Base-by-base conservation (phyloP, 2,113 vertebrate species). In the Anoplopoma fimbria region DNA sequence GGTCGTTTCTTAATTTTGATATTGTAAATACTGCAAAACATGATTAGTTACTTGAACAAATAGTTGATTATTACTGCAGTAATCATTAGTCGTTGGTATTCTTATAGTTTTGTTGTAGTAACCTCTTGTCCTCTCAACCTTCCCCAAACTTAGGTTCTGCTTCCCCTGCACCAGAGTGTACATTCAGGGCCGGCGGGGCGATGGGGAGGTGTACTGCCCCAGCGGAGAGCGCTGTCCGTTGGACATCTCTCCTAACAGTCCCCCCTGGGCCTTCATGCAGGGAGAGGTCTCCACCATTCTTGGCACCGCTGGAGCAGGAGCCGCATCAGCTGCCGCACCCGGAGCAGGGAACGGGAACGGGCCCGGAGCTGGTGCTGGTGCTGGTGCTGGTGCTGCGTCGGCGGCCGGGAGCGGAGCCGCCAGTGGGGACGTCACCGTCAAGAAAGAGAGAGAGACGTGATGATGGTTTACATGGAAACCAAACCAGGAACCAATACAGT, bases 191-290 rank as follows among this genome's bases (percentile, higher is more conserved):
- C 95, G 96, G 58, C 94, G 96, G 47, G 95, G 95, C 0, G 95
- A 96, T 0, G 95, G 96, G 0, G 97, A 97, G 79, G 97, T 97
- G 1, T 97, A 97, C 89, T 98, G 97, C 89, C 97, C 97, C 60
- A 97, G 97, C 0, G 97, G 97, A 1, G 96, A 97, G 67, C 96
- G 96, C 71, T 98, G 97, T 77, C 96, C 97, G 0, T 83, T 97
- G 78, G 96, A 96, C 74, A 96, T 95, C 68, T 97, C 97, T 2
- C 79, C 87, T 68, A 94, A 93, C 90, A 97, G 95, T 0, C 96
- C 97, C 6, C 97, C 97, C 7, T 98, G 97, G 97, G 97, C 97
- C 40, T 97, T 98, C 91, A 97, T 98, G 97, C 97, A 97, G 84
- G 97, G 97, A 0, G 97, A 98, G 89, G 96, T 97, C 15, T 96